Percentiles rank a stretch among this genome's conserved stretches.
These are phyloP conservation scores for Alethe diademata DNA, from an alignment of 2,113 vertebrate genomes.

Conservation along the genomic window DNA sequence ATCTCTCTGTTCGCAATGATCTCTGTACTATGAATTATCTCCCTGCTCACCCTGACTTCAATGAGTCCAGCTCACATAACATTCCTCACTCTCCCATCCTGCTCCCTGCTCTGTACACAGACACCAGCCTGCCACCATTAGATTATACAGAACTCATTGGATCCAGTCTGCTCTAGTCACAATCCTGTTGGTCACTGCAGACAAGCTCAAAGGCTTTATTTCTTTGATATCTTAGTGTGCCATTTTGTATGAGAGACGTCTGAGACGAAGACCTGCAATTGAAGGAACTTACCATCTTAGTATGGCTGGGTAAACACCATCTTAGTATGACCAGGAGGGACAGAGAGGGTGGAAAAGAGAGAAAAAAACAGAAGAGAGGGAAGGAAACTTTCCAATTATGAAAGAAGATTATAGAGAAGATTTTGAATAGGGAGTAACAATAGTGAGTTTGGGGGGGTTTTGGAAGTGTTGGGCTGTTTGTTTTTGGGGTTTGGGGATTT, in stretches of 20 bases:
- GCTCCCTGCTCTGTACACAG: background rate
- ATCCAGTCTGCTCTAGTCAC: background rate
- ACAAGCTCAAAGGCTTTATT: background rate
- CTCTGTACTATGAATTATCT: background rate
- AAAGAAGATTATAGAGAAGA: background rate
- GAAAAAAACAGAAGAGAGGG: background rate
- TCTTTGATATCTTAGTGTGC: background rate
- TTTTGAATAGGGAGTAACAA: background rate
- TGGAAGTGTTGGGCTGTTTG: background rate
- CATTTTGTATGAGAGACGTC: background rate
- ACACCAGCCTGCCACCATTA: background rate
- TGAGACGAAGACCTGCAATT: background rate
- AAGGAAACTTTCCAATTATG: background rate
- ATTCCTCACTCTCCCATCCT: background rate
- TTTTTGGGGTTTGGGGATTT: background rate
- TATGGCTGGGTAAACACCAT: background rate
- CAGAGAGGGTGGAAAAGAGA: background rate
- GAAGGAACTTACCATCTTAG: background rate
- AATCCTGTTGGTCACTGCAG: background rate
- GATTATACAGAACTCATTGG: background rate
- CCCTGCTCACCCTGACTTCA: background rate
- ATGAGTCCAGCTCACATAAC: background rate
- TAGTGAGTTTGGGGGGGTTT: accelerated
- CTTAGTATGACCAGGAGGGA: background rate
- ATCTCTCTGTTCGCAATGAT: background rate